Evolutionary conservation across 2,113 vertebrate species (phyloP), one percentile per base, ranked within the genome.

Genomic region (Heteronetta atricapilla): DNA sequence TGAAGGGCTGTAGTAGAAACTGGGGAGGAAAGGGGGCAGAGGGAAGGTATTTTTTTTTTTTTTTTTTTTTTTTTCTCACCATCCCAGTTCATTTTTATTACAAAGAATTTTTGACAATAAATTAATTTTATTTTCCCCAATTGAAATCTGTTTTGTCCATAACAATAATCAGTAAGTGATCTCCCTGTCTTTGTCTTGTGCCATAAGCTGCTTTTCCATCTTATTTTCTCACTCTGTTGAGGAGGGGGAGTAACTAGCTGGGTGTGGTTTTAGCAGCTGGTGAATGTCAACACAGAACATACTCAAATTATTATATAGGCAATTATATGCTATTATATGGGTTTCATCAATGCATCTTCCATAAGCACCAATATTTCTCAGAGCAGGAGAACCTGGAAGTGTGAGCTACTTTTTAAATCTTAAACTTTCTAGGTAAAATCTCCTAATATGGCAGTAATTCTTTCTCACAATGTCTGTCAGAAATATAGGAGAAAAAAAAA

Each of bases 181-280:
- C 3, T 74, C 5, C 26, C 12, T n/a, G 16, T 48, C 10, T 14
- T 55, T 78, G 18, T 33, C 4, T 10, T 1, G 3, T 3, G 8
- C 14, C 6, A 40, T 0, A 0, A 50, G 8, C 3, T 64, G 8
- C 3, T 64, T 56, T 82, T 52, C 9, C 5, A 21, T 33, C 11
- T 29, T 21, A 38, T 3, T 7, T 66, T 87, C 11, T 44, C 14
- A 10, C 8, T 1, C 5, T 52, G 7, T 2, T 46, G 23, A 50
- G 11, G 56, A 33, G 5, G 5, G 2, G 8, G 31, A 66, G 9
- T 34, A 34, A 80, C 21, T 1, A 0, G 7, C 7, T 79, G 25
- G 6, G 5, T 62, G 5, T 9, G 3, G 1, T 11, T 56, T 23
- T 29, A 18, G 12, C 15, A 52, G 13, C 16, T 50, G 11, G 21